Conservation (phyloP, 2,113 vertebrate genomes). For the Ia io region DNA sequence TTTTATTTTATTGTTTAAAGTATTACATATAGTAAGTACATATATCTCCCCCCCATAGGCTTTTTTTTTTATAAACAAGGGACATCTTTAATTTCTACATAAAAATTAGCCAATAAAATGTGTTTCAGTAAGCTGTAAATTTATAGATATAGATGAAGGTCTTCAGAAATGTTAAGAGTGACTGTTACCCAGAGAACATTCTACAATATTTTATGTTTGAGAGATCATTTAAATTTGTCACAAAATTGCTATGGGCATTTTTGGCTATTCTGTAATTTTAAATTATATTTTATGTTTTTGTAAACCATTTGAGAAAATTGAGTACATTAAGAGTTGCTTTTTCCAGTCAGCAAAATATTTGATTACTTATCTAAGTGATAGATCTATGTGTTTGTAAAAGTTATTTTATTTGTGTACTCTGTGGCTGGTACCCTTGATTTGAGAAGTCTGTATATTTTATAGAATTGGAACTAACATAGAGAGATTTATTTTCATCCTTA, state of each 20-base stretch:
- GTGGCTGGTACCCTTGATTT: not conserved
- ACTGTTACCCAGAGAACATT: not conserved
- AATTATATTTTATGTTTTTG: not conserved
- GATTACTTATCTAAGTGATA: not conserved
- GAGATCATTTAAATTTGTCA: conserved; percentile 3
- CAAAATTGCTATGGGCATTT: not conserved
- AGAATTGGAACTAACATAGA: conserved; percentile 1
- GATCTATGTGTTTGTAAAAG: not conserved
- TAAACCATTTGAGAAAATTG: conserved; percentile 9
- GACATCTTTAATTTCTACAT: conserved; percentile 20
- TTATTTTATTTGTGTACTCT: not conserved
- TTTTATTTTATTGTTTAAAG: too few species aligned
- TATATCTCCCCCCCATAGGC: too few species aligned
- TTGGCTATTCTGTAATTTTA: not conserved
- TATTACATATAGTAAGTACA: too few species aligned
- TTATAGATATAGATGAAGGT: not conserved
- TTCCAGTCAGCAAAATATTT: conserved; percentile 18
- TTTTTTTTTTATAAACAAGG: not conserved
- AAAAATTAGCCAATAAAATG: conserved; percentile 17
- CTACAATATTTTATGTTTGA: not conserved
- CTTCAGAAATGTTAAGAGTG: not conserved
- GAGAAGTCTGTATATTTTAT: not conserved
- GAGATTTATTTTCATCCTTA: not conserved
- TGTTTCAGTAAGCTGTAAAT: conserved; percentile 2
- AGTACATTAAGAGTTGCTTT: not conserved